Conservation (phyloP, 2,113 vertebrate genomes). For the Syngnathoides biaculeatus region DNA sequence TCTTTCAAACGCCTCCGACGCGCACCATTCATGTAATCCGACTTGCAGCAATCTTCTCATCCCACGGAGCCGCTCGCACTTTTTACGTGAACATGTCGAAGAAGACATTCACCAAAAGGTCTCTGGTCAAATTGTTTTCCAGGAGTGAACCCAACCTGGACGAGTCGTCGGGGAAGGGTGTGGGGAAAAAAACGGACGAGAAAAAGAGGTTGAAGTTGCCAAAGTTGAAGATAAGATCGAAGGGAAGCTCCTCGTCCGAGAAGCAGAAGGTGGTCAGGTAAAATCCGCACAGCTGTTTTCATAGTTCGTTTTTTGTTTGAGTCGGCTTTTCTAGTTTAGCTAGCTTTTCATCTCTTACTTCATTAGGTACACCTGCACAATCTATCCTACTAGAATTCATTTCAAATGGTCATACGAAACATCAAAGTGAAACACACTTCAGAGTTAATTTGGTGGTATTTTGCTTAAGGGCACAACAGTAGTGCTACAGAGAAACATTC, state of each 20-base stretch:
- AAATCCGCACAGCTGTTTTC: background rate
- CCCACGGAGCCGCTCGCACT: background rate
- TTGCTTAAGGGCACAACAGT: background rate
- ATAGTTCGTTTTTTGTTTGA: background rate
- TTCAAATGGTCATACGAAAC: too few relatives aligned
- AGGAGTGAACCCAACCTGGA: conserved; percentile 48
- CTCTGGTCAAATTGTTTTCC: conserved; percentile 61
- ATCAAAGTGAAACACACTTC: too few relatives aligned
- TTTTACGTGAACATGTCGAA: conserved; percentile 48
- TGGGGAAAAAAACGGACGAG: conserved; percentile 1
- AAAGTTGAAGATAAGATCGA: conserved; percentile 49
- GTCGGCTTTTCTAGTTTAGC: too few relatives aligned
- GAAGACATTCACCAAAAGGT: conserved; percentile 36
- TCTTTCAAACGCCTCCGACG: background rate
- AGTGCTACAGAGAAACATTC: background rate
- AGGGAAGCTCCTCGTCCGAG: conserved; percentile 2
- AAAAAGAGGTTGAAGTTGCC: conserved; percentile 51
- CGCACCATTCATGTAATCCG: background rate
- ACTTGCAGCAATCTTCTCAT: background rate
- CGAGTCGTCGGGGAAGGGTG: conserved; percentile 27
- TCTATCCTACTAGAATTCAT: background rate
- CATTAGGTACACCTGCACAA: background rate
- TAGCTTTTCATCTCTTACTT: too few relatives aligned
- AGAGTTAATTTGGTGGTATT: background rate
- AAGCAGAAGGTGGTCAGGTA: conserved; percentile 41